Base-by-base conservation (phyloP, 64 coral and sea anemone genomes). In the Stichodactyla mertensii region DNA sequence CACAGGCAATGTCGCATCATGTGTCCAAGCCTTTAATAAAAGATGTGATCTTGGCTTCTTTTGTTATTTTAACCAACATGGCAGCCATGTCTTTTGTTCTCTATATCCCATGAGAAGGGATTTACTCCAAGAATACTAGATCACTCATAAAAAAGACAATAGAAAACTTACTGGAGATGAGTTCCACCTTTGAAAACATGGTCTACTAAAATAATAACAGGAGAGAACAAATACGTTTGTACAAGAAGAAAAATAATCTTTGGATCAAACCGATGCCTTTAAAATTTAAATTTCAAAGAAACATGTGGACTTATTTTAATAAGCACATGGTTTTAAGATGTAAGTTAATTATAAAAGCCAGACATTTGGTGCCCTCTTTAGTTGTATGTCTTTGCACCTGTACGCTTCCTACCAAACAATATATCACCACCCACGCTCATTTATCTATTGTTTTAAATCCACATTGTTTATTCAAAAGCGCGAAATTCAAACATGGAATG, bases 181-280 rank as follows among this genome's bases (percentile, higher is more conserved):
- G 36, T 91, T 79, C 90, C 90, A 87, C 55, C 90, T 87, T 31
- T 87, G 86, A 64, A 91, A 87, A 15, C 74, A 51, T 18, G 90
- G 90, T 83, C 61, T 79, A 52, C 90, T 91, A 11, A 64, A 12
- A 78, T 52, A 79, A 79, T 5, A 12, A 4, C 4, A 74, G 27
- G 24, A 11, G 36, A 74, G 1, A 31, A 74, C 4, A 31, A 74
- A 18, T 74, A 10, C 10, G 10, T 27, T 7, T 26, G 69, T 13
- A 27, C 12, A 13, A 74, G 6, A 1, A 22, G 8, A 31, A 0
- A 31, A 11, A 31, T n/a, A 12, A 31, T 74, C 24, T 31, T 74
- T 74, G 24, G 7, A 74, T 31, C 24, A 74, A 74, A 31, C 6
- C 7, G 57, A 87, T 54, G 5, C 55, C n/a, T 78, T 87, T 77